Evolutionary conservation across 2,113 vertebrate species (phyloP), one percentile per base, ranked within the genome.

Genomic region (Eupsittula cactorum): DNA sequence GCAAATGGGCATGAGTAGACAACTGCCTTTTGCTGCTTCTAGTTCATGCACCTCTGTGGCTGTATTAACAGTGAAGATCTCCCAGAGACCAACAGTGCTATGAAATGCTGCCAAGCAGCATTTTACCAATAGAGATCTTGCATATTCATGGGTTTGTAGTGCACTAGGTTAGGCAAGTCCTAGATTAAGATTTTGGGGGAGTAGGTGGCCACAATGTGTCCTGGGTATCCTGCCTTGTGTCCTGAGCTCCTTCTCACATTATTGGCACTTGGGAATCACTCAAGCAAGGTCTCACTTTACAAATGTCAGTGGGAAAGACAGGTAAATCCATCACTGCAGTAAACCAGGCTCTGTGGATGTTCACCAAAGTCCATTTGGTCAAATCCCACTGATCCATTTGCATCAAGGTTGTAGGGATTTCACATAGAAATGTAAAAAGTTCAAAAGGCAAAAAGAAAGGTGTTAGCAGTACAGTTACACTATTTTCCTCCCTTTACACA

Each of bases 121-220:
- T 41, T 31, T 35, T 55, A 46, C 37, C 6, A 0, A 17, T 37
- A 42, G 1, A 15, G 37, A 27, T 65, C n/a, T 82, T 79, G 21
- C 6, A 16, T 17, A 28, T 64, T 71, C 33, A 28, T 69, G 44
- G 39, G 18, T 94, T 65, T 82, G n/a, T 25, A 42, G 24, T 46
- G 67, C 82, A 27, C 16, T 33, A 42, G 15, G 9, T 46, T 77
- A 42, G 39, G 39, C 35, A 60, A 86, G 17, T 67, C 37, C 53
- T 77, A 35, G 8, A 60, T 35, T 18, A 39, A 55, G 67, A 46
- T 46, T 75, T 31, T 39, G 4, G 29, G n/a, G 6, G 20, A 7
- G 2, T 37, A 23, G 10, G 21, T 4, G 5, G 1, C 71, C 57
- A 67, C 28, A 91, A 76, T 0, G 0, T 39, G 21, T 59, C 37